Evolutionary conservation across 2,113 vertebrate genomes (phyloP).

Genomic region (Peromyscus maniculatus): DNA sequence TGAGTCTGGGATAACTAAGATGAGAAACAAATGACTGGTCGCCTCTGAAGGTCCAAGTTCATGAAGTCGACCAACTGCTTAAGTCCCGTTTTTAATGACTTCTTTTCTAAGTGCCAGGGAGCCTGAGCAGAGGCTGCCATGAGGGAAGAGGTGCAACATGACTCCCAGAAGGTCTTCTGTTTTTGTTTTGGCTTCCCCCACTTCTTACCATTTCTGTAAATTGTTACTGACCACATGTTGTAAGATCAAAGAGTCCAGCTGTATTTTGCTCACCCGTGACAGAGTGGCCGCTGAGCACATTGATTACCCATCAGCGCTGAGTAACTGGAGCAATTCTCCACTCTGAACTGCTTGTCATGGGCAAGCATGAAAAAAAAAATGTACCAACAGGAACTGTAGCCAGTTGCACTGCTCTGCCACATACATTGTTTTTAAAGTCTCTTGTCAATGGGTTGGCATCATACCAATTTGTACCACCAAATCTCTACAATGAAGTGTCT

Average conservation of each 20-base stretch:
- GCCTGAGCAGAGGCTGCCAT: conserved; percentile 60
- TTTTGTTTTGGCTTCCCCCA: neutral
- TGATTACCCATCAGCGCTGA: conserved; percentile 79
- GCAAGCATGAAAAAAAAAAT: neutral
- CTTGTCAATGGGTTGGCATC: conserved; percentile 75
- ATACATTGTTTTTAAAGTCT: conserved; percentile 19
- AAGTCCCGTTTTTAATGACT: conserved; percentile 71
- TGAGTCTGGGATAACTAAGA: neutral
- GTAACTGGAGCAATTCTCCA: conserved; percentile 71
- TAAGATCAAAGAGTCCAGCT: conserved; percentile 80
- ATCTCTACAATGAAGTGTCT: conserved; percentile 59
- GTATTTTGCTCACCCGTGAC: conserved; percentile 78
- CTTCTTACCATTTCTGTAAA: conserved; percentile 75
- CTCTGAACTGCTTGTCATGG: conserved; percentile 52
- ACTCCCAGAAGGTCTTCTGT: conserved; percentile 58
- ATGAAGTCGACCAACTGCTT: neutral
- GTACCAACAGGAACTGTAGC: conserved; percentile 66
- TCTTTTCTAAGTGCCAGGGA: conserved; percentile 70
- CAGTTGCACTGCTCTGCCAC: conserved; percentile 56
- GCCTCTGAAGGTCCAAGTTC: neutral
- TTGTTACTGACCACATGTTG: conserved; percentile 74
- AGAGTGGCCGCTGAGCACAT: conserved; percentile 67
- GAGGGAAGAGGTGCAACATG: neutral
- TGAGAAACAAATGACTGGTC: neutral
- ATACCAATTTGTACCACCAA: conserved; percentile 58